Base-by-base conservation (phyloP, 2,113 vertebrate genomes). In the Cavia aperea region DNA sequence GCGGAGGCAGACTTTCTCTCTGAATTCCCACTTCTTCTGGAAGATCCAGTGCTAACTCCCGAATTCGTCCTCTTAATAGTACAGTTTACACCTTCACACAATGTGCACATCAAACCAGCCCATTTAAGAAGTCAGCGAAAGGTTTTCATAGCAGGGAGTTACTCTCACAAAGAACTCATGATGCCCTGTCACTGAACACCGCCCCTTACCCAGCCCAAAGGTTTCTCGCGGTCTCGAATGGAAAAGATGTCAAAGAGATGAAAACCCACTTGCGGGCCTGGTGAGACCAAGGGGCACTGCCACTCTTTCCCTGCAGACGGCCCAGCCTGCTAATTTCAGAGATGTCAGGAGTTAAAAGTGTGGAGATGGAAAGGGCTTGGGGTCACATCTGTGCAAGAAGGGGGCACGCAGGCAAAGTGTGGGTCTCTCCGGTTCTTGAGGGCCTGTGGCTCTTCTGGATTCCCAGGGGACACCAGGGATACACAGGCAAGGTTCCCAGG, bases 71-170 rank as follows among this genome's bases (percentile, higher is more conserved):
- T 95, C 94, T 85, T 95, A 96, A 95, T 95, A 81, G 94, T 89
- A 95, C 95, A 95, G 94, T 94, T 95, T 88, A 95, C 81, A 70
- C 90, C 77, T 3, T 81, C 92, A 78, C 89, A 95, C 94, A 93
- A 88, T 72, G 93, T 65, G 89, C 89, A 63, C 93, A 95, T 95
- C 94, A 95, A 95, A 93, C 92, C 94, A 96, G 95, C 92, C 94
- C 77, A 95, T 94, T 93, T 92, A 89, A 95, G 93, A 89, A 91
- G 89, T 33, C 77, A 77, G 91, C 93, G 95, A 95, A 94, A 96
- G 95, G 94, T 96, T 95, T 96, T 96, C 96, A 95, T 95, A 96
- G 95, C 96, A 95, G 81, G 86, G 89, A 96, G 95, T 96, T 96
- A 96, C 21, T 66, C 49, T 70, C 92, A 95, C 94, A 95, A 95